These are phyloP conservation scores for Barnardius zonarius DNA, from an alignment of 2,113 vertebrate genomes.

Conservation along the genomic window DNA sequence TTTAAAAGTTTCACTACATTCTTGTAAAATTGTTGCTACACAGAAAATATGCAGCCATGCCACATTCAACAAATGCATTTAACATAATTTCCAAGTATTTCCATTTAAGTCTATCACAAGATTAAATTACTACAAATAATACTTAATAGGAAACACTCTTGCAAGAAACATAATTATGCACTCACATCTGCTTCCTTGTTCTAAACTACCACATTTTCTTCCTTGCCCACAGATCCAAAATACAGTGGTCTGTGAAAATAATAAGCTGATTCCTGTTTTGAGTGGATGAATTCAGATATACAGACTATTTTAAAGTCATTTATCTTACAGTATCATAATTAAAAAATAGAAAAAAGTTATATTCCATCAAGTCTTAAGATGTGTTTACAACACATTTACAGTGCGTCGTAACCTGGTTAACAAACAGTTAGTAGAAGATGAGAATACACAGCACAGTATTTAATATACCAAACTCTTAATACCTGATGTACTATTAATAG, in stretches of 20 bases:
- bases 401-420: neutral
- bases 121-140: neutral
- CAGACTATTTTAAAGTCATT: neutral
- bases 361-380: neutral
- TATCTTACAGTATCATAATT: neutral
- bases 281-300: neutral
- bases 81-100: neutral
- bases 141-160: neutral
- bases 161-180: neutral
- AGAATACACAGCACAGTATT: neutral
- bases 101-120: neutral
- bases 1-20: neutral
- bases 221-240: neutral
- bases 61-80: neutral
- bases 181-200: neutral
- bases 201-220: neutral
- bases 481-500: neutral
- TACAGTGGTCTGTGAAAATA: neutral
- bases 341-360: neutral
- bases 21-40: neutral
- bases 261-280: neutral
- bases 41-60: neutral
- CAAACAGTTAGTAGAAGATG: neutral
- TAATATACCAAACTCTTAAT: neutral
- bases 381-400: neutral